Conservation (phyloP, 2,888 invertebrate species). For the Lycaena phlaeas region DNA sequence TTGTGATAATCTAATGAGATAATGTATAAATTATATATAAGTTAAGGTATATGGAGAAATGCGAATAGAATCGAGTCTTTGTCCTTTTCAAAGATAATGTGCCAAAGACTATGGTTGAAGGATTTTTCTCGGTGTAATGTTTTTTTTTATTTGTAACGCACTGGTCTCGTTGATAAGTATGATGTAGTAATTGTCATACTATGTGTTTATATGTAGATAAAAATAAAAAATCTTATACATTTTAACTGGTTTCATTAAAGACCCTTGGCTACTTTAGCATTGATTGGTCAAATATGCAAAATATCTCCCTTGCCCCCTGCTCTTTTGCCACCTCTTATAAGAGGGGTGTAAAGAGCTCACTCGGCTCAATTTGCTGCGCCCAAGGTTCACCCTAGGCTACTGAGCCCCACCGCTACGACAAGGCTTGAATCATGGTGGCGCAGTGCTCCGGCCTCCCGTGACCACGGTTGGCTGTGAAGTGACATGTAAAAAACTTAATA, state of each 20-base stretch:
- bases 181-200: conserved; percentile 61
- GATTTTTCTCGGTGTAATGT: conserved; percentile 40
- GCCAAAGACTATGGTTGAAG: conserved; percentile 67
- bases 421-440: too few relatives aligned
- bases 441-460: too few relatives aligned
- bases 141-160: conserved; percentile 52
- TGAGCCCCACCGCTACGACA: too few relatives aligned
- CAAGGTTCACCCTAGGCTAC: too few relatives aligned
- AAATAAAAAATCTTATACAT: conserved; percentile 58
- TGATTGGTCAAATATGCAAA: too few relatives aligned
- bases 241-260: conserved; percentile 28
- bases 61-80: conserved; percentile 62
- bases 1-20: not conserved
- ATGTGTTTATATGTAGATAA: conserved; percentile 71
- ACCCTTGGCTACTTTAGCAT: too few relatives aligned
- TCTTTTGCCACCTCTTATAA: too few relatives aligned
- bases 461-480: too few relatives aligned
- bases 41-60: conserved; percentile 42
- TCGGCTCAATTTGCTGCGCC: too few relatives aligned
- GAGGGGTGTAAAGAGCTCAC: too few relatives aligned
- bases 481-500: too few relatives aligned
- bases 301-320: too few relatives aligned
- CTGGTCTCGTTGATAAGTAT: conserved; percentile 60
- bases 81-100: conserved; percentile 67
- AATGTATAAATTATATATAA: conserved; percentile 1